A percentile compares a stretch with the other conserved stretches of the same genome.
Conservation (phyloP, 2,113 vertebrate genomes). For the Chaetura pelagica region DNA sequence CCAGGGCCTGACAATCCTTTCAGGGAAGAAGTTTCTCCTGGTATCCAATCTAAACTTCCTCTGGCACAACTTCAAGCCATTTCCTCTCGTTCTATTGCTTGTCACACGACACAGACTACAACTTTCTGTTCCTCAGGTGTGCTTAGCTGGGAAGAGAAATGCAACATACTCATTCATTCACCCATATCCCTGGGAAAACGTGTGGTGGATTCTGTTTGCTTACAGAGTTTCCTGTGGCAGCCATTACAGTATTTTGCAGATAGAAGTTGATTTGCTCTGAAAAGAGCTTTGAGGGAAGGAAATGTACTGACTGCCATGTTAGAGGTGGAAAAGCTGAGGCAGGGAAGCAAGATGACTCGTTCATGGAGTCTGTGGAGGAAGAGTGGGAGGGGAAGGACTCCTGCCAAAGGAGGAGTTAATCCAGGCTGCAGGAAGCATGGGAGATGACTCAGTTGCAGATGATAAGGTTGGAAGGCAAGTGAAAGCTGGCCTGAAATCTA, state of each 20-base stretch:
- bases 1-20: too few species aligned
- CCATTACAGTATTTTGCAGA: not conserved
- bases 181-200: not conserved
- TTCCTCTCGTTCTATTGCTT: too few species aligned
- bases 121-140: not conserved
- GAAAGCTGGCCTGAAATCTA: slow-evolving; percentile 13
- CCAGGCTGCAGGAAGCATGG: not conserved
- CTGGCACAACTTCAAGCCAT: too few species aligned
- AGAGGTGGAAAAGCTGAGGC: not conserved
- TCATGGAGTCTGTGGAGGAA: not conserved
- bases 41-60: too few species aligned
- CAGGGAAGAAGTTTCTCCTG: too few species aligned
- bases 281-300: not conserved
- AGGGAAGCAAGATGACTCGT: not conserved
- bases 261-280: slow-evolving; percentile 4
- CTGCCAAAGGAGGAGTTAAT: slow-evolving; percentile 39
- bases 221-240: not conserved
- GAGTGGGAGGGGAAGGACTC: slow-evolving; percentile 44
- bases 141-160: not conserved
- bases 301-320: not conserved
- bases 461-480: slow-evolving; percentile 16
- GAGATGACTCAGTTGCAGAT: slow-evolving; percentile 39
- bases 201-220: not conserved
- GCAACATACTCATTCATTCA: not conserved
- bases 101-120: not conserved